Percentiles rank a stretch among this genome's conserved stretches.
Conservation (phyloP, 2,797 vertebrate genomes). For the Sebastes glaucus region DNA sequence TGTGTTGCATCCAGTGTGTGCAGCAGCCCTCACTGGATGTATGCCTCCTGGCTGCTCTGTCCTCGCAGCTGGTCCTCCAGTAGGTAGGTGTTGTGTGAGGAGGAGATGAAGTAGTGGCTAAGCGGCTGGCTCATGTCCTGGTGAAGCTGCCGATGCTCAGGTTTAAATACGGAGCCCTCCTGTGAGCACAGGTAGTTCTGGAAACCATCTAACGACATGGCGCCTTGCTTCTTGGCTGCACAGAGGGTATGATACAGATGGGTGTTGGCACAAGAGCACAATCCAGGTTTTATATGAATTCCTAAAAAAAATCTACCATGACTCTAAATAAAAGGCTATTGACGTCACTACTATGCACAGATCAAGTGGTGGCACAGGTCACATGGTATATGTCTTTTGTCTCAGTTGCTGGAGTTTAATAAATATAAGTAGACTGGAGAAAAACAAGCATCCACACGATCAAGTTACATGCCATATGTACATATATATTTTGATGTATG, state of each 20-base stretch:
- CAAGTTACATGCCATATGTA: no score
- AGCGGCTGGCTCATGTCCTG: conserved; percentile 95
- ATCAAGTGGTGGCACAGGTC: background rate
- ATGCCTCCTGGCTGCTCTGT: conserved; percentile 95
- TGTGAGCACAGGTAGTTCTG: conserved; percentile 91
- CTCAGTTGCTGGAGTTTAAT: background rate
- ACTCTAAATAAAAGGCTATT: background rate
- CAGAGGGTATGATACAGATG: conserved; percentile 1
- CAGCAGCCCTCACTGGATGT: conserved; percentile 87
- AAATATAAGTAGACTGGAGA: background rate
- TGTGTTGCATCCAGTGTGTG: background rate
- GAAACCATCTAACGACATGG: conserved; percentile 92
- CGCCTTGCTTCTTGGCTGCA: conserved; percentile 86
- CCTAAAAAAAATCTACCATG: background rate
- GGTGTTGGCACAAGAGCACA: background rate
- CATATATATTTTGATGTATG: background rate
- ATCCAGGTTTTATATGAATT: background rate
- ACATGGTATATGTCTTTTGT: background rate
- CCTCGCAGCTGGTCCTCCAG: conserved; percentile 94
- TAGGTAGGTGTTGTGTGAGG: conserved; percentile 98
- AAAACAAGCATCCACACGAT: background rate
- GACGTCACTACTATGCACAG: background rate
- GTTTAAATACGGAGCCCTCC: conserved; percentile 91
- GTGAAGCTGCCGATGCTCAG: conserved; percentile 74
- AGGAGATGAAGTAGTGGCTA: conserved; percentile 95